Evolutionary conservation across 92 coral and sea anemone species (phyloP), one percentile per base, ranked within the genome.

Genomic region (Epizoanthus rinbou): DNA sequence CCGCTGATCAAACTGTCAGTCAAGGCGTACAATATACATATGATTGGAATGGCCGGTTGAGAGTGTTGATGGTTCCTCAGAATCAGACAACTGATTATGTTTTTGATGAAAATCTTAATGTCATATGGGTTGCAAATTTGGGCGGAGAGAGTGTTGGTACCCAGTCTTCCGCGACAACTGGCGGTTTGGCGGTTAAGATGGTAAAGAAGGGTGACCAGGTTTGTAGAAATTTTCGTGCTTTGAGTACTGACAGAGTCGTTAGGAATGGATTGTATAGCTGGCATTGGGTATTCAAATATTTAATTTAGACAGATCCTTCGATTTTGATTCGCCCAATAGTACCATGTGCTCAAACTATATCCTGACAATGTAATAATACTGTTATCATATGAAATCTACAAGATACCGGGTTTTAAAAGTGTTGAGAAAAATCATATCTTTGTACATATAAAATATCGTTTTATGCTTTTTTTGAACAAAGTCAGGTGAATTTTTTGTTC

Each of bases 11-110:
- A 56, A 85, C 66, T 35, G 57, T 54, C 6, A 64, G 86, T 65
- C 82, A 83, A 70, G 85, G 87, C 71, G 66, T 75, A 39, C 28
- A 74, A 76, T 86, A 86, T 71, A 52, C 80, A 45, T 86, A 89
- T 69, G 90, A 91, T 70, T 91, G 92, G 92, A 75, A 91, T 83
- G 95, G 95, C 3, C 57, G 75, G 70, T 56, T 91, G 23, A 80
- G 74, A 31, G 53, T 86, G 21, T 67, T 80, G 4, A 68, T 75
- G 58, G 75, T 43, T 24, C 67, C 64, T 25, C 74, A 87, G 57
- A 70, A 70, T 65, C 73, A 75, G 37, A 75, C 76, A 19, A 64
- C 78, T 69, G 85, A 82, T 9, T 71, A 74, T 69, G n/a, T 58
- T 18, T 87, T 87, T 69, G 91, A 87, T 54, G 87, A 84, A 64